Conservation (phyloP, 1,140 invertebrate species). For the Conus ventricosus region DNA sequence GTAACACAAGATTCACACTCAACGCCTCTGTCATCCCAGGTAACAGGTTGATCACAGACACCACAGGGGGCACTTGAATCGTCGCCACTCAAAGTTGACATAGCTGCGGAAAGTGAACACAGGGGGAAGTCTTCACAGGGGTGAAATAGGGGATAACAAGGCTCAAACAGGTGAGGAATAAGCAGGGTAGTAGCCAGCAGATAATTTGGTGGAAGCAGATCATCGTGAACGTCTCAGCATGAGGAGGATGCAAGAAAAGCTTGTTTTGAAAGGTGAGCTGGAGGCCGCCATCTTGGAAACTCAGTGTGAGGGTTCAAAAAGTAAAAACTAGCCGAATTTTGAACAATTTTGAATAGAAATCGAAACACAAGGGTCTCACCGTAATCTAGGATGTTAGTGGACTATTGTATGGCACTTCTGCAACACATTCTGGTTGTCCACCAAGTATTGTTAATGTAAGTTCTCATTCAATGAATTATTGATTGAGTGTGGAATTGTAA, state of each 20-base stretch:
- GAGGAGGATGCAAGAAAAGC: background rate
- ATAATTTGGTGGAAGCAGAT: background rate
- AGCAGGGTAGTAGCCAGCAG: background rate
- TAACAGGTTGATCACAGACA: conserved; percentile 41
- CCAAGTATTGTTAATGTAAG: no score
- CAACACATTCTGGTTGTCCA: no score
- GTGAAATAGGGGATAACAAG: background rate
- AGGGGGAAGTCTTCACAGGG: background rate
- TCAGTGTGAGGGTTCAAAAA: background rate
- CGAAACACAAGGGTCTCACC: background rate
- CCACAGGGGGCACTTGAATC: conserved; percentile 39
- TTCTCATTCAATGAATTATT: no score
- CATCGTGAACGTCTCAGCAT: background rate
- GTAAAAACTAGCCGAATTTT: no score
- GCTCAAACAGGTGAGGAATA: background rate
- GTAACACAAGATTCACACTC: conserved; percentile 48
- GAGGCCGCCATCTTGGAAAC: background rate
- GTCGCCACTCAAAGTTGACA: conserved; percentile 26
- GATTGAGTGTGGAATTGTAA: no score
- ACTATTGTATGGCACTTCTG: background rate
- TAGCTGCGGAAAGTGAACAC: conserved; percentile 25
- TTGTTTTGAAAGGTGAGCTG: background rate
- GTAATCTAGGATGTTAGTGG: background rate
- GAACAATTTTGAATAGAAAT: background rate
- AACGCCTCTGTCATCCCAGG: conserved; percentile 42